Percentiles rank a stretch among this genome's conserved stretches.
Conservation (phyloP, 2,113 vertebrate species). For the Pleuronectes platessa region DNA sequence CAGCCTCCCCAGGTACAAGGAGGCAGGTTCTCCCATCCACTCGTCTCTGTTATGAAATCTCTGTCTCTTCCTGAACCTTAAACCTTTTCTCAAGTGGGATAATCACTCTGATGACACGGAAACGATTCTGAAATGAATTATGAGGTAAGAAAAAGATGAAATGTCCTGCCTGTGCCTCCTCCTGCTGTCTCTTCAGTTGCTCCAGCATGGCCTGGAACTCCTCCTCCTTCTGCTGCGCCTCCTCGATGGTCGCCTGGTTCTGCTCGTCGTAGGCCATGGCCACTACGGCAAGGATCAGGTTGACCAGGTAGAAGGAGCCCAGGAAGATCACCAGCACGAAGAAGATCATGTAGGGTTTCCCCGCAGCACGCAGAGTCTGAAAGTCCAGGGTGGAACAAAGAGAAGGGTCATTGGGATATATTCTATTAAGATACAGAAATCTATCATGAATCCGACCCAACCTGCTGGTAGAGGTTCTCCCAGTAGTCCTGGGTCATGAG, state of each 20-base stretch:
- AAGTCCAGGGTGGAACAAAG: not conserved
- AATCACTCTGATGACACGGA: not conserved
- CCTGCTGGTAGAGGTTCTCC: constrained; percentile 99
- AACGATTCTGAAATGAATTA: not conserved
- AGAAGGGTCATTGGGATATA: not conserved
- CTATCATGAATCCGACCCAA: constrained; percentile 40
- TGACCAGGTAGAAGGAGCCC: constrained; percentile 98
- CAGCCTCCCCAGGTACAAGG: not conserved
- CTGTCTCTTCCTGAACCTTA: not conserved
- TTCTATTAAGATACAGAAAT: not conserved
- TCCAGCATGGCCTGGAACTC: constrained; percentile 98
- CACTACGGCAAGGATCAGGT: constrained; percentile 97
- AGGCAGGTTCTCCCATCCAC: not conserved
- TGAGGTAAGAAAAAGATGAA: not conserved
- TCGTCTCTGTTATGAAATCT: not conserved
- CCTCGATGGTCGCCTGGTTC: constrained; percentile 96
- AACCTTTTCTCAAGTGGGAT: not conserved
- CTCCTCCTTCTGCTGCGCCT: constrained; percentile 94
- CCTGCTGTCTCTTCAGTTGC: constrained; percentile 96
- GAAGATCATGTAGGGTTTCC: constrained; percentile 99
- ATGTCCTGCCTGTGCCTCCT: constrained; percentile 91
- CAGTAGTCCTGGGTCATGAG: constrained; percentile 99
- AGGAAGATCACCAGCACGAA: constrained; percentile 98
- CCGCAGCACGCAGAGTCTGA: constrained; percentile 94
- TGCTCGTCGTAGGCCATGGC: constrained; percentile 99